Evolutionary conservation across 2,888 invertebrate genomes (phyloP).

Genomic region (Teleiodes luculella): DNA sequence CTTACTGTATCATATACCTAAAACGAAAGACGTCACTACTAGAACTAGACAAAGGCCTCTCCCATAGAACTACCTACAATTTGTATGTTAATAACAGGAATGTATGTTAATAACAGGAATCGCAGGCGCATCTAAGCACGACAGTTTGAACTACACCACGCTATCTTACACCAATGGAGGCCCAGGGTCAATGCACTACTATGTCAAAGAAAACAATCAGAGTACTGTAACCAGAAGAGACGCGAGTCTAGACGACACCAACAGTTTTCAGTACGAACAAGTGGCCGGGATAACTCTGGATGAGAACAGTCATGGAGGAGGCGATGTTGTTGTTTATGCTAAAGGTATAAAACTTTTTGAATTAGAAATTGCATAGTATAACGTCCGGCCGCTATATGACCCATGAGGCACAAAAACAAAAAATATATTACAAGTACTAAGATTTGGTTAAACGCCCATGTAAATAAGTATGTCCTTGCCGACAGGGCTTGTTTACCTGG

Average conservation of each 20-base stretch:
- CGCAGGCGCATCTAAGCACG: slow-evolving; percentile 80
- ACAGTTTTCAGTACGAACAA: slow-evolving; percentile 83
- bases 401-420: too few relatives aligned
- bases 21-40: too few relatives aligned
- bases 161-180: slow-evolving; percentile 89
- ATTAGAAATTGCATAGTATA: too few relatives aligned
- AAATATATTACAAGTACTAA: too few relatives aligned
- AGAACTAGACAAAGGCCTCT: too few relatives aligned
- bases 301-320: slow-evolving; percentile 89
- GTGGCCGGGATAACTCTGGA: slow-evolving; percentile 83
- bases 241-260: slow-evolving; percentile 80
- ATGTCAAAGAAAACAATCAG: slow-evolving; percentile 40
- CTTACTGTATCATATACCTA: too few relatives aligned
- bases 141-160: slow-evolving; percentile 85
- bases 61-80: too few relatives aligned
- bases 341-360: slow-evolving; percentile 70
- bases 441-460: too few relatives aligned
- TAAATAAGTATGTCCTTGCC: too few relatives aligned
- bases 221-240: slow-evolving; percentile 73
- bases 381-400: too few relatives aligned
- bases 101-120: slow-evolving; percentile 80
- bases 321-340: slow-evolving; percentile 92
- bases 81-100: too few relatives aligned
- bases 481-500: too few relatives aligned
- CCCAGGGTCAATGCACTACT: slow-evolving; percentile 81